These are phyloP conservation scores for human (Homo sapiens) DNA, from an alignment of 2,113 vertebrate species.

Conservation along the genomic window DNA sequence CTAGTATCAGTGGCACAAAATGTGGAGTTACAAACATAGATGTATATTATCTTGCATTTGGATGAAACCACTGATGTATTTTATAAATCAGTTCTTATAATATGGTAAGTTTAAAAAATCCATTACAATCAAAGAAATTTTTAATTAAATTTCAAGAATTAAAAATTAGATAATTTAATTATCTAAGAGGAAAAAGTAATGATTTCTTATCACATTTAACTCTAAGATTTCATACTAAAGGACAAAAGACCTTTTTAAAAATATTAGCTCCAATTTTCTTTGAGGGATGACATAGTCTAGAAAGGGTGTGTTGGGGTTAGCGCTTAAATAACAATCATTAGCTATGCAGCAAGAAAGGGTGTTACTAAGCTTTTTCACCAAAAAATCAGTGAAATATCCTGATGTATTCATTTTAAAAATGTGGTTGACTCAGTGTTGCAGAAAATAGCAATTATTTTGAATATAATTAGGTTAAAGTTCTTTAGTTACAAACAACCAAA, in stretches of 20 bases:
- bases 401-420: background rate
- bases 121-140: background rate
- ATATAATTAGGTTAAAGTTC: background rate
- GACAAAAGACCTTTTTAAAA: background rate
- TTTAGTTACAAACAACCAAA: background rate
- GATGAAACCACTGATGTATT: background rate
- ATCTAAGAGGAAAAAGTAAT: background rate
- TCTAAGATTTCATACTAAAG: background rate
- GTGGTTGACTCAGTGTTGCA: background rate
- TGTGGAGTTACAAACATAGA: background rate
- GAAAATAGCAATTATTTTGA: conserved; percentile 11
- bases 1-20: background rate
- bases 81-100: background rate
- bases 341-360: background rate
- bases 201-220: background rate
- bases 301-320: background rate
- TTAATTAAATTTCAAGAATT: background rate
- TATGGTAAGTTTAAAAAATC: background rate
- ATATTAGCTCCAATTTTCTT: background rate
- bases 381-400: background rate
- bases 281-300: background rate
- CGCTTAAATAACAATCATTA: background rate
- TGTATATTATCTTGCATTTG: background rate
- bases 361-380: background rate
- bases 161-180: background rate